Evolutionary conservation across 2,113 vertebrate species (phyloP).

Genomic region (Porphyrio hochstetteri): DNA sequence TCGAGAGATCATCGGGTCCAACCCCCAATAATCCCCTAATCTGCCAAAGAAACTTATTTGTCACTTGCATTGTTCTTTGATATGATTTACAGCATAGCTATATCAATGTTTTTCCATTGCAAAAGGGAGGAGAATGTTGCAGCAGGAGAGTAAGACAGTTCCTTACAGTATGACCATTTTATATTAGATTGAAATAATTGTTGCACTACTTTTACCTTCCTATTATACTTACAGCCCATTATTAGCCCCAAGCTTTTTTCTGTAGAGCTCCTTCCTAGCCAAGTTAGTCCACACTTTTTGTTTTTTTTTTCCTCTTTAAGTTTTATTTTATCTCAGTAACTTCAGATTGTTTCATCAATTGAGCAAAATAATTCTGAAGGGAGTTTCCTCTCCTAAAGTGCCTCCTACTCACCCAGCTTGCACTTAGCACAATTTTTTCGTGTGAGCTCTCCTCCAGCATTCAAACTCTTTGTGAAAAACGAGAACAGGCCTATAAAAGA

Average conservation of each 20-base stretch:
- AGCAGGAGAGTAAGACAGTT: background rate
- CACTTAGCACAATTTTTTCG: background rate
- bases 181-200: background rate
- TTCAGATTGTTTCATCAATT: background rate
- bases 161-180: background rate
- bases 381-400: background rate
- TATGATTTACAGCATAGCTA: background rate
- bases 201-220: background rate
- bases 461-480: background rate
- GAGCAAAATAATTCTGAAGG: background rate
- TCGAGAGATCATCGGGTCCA: too few relatives aligned
- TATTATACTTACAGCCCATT: background rate
- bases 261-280: background rate
- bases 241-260: background rate
- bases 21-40: too few relatives aligned
- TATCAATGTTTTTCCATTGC: background rate
- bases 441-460: background rate
- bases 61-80: background rate
- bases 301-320: background rate
- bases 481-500: background rate
- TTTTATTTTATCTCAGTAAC: background rate
- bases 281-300: background rate
- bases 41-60: background rate
- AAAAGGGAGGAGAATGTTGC: background rate
- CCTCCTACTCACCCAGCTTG: background rate